Evolutionary conservation across 92 coral and sea anemone species (phyloP).

Genomic region (Epizoanthus scotinus): DNA sequence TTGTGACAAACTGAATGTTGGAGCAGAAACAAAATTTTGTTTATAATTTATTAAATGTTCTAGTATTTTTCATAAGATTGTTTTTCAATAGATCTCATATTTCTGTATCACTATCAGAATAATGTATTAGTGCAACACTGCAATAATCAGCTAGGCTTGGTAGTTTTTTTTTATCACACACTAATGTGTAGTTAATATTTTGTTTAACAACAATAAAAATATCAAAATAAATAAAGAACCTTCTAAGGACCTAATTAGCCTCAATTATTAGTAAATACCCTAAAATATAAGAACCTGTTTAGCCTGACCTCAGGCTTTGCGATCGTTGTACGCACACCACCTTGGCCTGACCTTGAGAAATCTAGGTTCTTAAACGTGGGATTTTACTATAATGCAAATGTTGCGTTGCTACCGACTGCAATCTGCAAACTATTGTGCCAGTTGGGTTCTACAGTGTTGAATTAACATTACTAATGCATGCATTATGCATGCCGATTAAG

Average conservation of each 20-base stretch:
- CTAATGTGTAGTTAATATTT: no score
- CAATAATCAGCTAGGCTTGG: constrained; percentile 6
- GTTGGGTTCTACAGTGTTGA: constrained; percentile 16
- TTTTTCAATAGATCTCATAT: neutral
- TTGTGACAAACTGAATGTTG: no score
- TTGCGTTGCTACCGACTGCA: constrained; percentile 9
- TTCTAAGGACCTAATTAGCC: no score
- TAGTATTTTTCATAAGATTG: constrained; percentile 5
- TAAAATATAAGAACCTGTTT: no score
- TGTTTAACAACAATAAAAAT: no score
- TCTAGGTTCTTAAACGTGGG: no score
- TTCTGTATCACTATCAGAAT: constrained; percentile 2
- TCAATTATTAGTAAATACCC: no score
- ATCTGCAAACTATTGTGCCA: constrained; percentile 13
- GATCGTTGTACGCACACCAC: no score
- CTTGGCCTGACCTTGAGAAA: no score
- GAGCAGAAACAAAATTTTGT: constrained; percentile 6
- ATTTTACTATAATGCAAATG: neutral
- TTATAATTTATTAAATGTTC: neutral
- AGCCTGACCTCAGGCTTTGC: no score
- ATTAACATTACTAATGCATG: constrained; percentile 7
- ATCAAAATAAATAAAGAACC: no score
- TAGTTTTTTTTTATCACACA: no score
- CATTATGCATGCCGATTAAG: constrained; percentile 15
- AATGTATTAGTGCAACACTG: neutral